Evolutionary conservation across 2,113 vertebrate genomes (phyloP), one percentile per base, ranked within the genome.

Genomic region (Cinclus mexicanus): DNA sequence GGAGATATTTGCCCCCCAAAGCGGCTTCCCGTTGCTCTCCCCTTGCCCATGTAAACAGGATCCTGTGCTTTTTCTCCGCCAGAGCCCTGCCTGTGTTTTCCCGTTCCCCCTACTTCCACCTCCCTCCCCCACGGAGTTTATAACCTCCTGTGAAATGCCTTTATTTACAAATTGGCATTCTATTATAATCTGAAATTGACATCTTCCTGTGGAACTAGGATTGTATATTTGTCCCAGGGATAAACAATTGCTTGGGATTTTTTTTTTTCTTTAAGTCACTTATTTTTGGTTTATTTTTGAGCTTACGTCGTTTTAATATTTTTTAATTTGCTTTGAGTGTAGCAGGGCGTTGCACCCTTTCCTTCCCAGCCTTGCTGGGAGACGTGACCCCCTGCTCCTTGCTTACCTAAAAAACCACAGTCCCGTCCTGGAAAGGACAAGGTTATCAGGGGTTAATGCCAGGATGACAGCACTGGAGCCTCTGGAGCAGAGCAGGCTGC

Each of bases 371-470:
- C 29, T 65, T 4, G 0, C 41, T 79, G 52, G 72, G 61, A 72
- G 74, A 35, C 21, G 0, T 24, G 39, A 52, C 53, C 46, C 18
- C 22, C 21, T 5, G 19, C 50, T 24, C 35, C 13, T 3, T 31
- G 28, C 79, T 95, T 86, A 23, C 78, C 76, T 95, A 87, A 94
- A 96, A 95, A 95, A 5, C 4, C 39, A 12, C 31, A 5, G 13
- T 85, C 68, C 83, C 1, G 11, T 96, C 90, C 83, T 92, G 91
- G 77, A 92, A 96, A 94, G 97, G 97, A 97, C 89, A 95, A 97
- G 98, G 96, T 97, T 97, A 98, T 97, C 98, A 98, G 97, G 98
- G 98, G 99, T 98, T 98, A 98, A 98, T 80, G 82, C 95, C 96
- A 93, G 97, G 97, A 98, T 97, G 98, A 98, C 98, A 98, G 98